Evolutionary conservation across 30 jellyfish, hydroid and myxozoan genomes (phyloP), one percentile per base, ranked within the genome.

Genomic region (Sanderia malayensis): DNA sequence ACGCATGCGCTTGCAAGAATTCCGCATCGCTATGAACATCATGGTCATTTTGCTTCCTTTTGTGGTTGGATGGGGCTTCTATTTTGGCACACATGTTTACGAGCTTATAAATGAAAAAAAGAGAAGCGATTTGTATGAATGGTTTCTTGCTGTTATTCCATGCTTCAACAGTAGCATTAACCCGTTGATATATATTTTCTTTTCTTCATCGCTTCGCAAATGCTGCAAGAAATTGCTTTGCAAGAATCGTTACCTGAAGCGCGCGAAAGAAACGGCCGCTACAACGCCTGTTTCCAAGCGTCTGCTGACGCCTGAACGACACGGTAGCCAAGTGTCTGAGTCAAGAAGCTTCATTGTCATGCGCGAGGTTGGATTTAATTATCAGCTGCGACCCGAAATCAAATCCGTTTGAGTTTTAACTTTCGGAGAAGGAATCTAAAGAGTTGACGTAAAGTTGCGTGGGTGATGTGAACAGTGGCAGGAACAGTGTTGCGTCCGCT

Each of bases 41-140:
- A 63, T 53, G 65, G 61, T 82, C 58, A 71, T 82, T 2, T 24
- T 82, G 76, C 49, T 71, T n/a, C 94, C 94, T 8, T 82, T 82
- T 46, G 71, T 71, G 21, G 80, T 47, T 47, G 86, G 94, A 13
- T 82, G 94, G 94, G 87, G 87, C 11, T 71, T 82, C 83, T 82
- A 57, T 49, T 82, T 82, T 55, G 86, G 94, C 67, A 68, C 85
- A 17, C 74, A 73, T 28, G 47, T 71, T 31, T 64, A 82, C 46
- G 94, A 82, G 45, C 25, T 82, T 66, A 55, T 71, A 24, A 45
- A 34, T n/a, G 31, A 21, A 8, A 1, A 15, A 23, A 8, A 8
- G 22, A 23, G 62, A 32, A 72, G 74, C 58, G 74, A 61, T 64
- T 49, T 71, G 27, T 58, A 82, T 37, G 85, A 82, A 26, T 82